A percentile compares a stretch with the other conserved stretches of the same genome.
These are phyloP conservation scores for Nebria ingens DNA, from an alignment of 1,140 invertebrate species.

Conservation along the genomic window DNA sequence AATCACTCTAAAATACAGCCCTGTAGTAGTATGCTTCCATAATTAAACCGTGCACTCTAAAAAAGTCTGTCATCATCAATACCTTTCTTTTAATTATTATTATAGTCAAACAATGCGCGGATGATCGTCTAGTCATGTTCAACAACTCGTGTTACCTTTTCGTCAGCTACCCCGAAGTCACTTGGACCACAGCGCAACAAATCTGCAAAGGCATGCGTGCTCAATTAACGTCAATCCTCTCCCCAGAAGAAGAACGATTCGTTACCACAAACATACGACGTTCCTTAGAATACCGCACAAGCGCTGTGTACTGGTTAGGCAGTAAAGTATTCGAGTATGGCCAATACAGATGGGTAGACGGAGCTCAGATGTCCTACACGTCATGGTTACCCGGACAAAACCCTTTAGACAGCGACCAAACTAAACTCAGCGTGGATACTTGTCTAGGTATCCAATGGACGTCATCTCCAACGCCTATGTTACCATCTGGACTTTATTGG, in stretches of 20 bases:
- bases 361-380: constrained; percentile 40
- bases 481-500: constrained; percentile 54
- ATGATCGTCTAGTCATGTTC: constrained; percentile 51
- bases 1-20: too few relatives aligned
- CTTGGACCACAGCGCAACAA: constrained; percentile 59
- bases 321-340: constrained; percentile 34
- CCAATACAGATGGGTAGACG: constrained; percentile 49
- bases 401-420: constrained; percentile 23
- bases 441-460: constrained; percentile 53
- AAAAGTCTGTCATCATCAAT: too few relatives aligned
- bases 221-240: constrained; percentile 47
- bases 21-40: too few relatives aligned
- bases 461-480: constrained; percentile 42
- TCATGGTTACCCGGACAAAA: constrained; percentile 44
- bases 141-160: constrained; percentile 60
- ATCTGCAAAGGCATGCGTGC: constrained; percentile 55
- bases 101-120: constrained; percentile 45
- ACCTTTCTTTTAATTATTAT: too few relatives aligned
- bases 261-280: constrained; percentile 51
- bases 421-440: constrained; percentile 4
- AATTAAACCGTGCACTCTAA: too few relatives aligned
- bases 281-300: constrained; percentile 54
- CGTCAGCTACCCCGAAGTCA: constrained; percentile 59
- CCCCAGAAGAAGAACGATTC: constrained; percentile 51
- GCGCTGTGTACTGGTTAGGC: constrained; percentile 56